Conservation (phyloP, 2,888 invertebrate genomes). For the Latrodectus hesperus region DNA sequence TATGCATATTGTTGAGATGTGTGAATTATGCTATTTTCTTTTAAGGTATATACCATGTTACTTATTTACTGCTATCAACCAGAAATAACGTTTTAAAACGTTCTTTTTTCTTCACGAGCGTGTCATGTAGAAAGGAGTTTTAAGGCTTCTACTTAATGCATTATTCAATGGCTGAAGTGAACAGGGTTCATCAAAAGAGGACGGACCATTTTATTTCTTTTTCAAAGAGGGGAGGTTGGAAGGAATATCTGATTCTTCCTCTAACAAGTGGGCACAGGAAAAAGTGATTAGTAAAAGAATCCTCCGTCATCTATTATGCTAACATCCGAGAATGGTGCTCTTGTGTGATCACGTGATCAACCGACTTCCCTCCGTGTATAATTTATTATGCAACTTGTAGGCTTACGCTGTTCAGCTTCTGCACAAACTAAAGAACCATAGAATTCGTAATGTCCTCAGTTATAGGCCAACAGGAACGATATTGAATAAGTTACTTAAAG, state of each 20-base stretch:
- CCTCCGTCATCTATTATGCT: neutral
- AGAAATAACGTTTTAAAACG: neutral
- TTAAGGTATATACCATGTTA: too few relatives aligned
- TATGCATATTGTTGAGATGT: too few relatives aligned
- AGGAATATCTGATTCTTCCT: slow-evolving; percentile 9
- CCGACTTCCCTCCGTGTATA: slow-evolving; percentile 25
- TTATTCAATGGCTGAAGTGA: slow-evolving; percentile 32
- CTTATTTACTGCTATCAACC: too few relatives aligned
- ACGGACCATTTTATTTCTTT: neutral
- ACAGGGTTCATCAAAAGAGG: slow-evolving; percentile 14
- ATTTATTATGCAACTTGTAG: slow-evolving; percentile 40
- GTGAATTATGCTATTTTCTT: too few relatives aligned
- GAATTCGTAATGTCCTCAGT: slow-evolving; percentile 6
- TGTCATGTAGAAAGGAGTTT: neutral
- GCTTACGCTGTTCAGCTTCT: neutral
- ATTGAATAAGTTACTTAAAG: too few relatives aligned
- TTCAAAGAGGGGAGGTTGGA: neutral
- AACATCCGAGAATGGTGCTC: neutral
- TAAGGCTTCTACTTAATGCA: slow-evolving; percentile 29
- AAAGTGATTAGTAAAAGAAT: slow-evolving; percentile 8
- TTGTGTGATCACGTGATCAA: slow-evolving; percentile 14
- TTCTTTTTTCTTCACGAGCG: neutral
- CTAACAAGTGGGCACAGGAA: neutral
- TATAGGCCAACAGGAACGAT: neutral
- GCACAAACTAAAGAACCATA: neutral